Evolutionary conservation across 2,797 vertebrate species (phyloP), one percentile per base, ranked within the genome.

Genomic region (Sylvia borin): DNA sequence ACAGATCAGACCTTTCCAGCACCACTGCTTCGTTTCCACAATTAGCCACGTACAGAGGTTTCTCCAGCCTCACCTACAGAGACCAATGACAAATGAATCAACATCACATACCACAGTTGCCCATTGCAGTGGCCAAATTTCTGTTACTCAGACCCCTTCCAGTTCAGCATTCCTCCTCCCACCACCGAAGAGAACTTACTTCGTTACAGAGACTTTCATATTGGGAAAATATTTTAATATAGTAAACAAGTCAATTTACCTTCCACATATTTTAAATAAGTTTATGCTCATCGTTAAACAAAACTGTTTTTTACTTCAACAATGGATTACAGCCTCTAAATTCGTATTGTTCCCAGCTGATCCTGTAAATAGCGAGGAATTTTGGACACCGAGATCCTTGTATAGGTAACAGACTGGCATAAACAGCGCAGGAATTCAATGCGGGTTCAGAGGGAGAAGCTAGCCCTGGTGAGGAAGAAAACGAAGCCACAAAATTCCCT

Each of bases 201-300:
- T 90, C 70, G 17, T 85, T 64, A 86, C 93, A 90, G 95, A 96
- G 92, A 65, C 91, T 89, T 96, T 93, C 70, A 92, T 97, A 90
- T 66, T 95, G 91, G 93, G 76, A 95, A 96, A 97, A 96, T 97
- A 97, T 76, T 97, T 97, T 97, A 97, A 97, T 97, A 91, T 97
- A 88, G 91, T 86, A 97, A 95, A 96, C 83, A 90, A 96, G 93
- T 90, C 93, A 62, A 74, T 90, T 97, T 93, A 94, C 81, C 80
- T 92, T 95, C 87, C 88, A 93, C 94, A 92, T 6, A 57, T 43
- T 80, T 96, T 95, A 96, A 97, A 95, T 97, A 95, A 96, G 79
- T 92, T 90, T 91, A 95, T 92, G 81, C 85, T 95, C 80, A 61
- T 73, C 21, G 75, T 85, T 95, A 93, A 96, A 90, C 97, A 91